Conservation (phyloP, 2,113 vertebrate genomes). For the Solea senegalensis region DNA sequence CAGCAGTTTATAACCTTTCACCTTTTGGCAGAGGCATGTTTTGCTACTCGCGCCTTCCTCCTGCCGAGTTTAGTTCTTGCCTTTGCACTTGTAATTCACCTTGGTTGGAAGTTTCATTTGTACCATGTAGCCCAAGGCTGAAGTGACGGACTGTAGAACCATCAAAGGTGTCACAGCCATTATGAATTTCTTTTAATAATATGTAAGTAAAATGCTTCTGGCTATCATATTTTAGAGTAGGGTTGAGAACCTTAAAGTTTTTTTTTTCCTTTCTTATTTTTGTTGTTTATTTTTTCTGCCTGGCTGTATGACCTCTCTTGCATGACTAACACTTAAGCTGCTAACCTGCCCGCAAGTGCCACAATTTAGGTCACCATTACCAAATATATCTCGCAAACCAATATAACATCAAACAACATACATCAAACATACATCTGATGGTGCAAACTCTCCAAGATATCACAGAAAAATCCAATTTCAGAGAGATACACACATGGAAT, state of each 20-base stretch:
- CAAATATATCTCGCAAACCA: neutral
- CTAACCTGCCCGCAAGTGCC: constrained; percentile 1
- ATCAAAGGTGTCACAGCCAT: neutral
- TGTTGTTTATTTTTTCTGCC: neutral
- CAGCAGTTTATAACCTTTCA: constrained; percentile 4
- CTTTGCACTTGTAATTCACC: neutral
- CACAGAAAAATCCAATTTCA: neutral
- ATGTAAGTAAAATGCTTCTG: no score
- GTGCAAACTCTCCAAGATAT: neutral
- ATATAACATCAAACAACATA: neutral
- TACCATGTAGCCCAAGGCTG: constrained; percentile 10
- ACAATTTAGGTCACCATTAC: neutral
- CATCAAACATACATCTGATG: neutral
- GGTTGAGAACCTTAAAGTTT: neutral
- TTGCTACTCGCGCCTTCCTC: neutral
- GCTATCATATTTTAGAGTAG: neutral
- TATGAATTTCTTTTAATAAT: neutral
- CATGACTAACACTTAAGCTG: neutral
- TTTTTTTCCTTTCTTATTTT: neutral
- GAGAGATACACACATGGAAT: neutral
- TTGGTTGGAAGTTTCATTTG: constrained; percentile 9
- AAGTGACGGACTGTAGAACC: neutral
- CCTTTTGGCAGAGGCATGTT: constrained; percentile 1
- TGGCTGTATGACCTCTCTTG: neutral
- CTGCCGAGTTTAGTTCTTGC: constrained; percentile 7